Evolutionary conservation across 2,113 vertebrate species (phyloP).

Genomic region (Entomyzon cyanotis): DNA sequence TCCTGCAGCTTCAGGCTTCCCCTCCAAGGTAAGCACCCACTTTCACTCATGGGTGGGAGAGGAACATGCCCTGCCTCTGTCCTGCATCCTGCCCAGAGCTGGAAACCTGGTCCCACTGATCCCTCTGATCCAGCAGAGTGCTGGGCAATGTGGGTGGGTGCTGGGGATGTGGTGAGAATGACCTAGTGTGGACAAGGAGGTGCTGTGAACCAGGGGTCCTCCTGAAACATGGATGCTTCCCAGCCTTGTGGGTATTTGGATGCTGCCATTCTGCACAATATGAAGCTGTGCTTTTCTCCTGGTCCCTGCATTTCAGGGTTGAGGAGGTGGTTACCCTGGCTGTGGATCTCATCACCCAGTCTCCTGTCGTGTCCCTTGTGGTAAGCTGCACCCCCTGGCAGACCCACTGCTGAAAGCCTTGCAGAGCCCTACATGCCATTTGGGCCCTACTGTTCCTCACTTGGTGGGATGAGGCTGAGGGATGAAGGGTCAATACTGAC

Average conservation of each 20-base stretch:
- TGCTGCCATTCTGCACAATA: neutral
- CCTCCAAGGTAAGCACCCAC: conserved; percentile 57
- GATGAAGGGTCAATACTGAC: neutral
- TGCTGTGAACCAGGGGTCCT: neutral
- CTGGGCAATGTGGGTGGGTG: neutral
- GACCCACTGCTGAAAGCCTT: neutral
- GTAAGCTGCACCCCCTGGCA: conserved; percentile 37
- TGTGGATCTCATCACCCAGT: conserved; percentile 57
- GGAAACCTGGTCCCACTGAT: neutral
- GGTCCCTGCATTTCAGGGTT: conserved; percentile 54
- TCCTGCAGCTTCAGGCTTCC: conserved; percentile 52
- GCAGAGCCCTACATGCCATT: neutral
- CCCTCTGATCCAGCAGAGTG: neutral
- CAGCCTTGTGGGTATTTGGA: neutral
- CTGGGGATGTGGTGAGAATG: neutral
- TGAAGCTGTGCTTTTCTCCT: neutral
- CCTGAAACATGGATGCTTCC: neutral
- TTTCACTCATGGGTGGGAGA: neutral
- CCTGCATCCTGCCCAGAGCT: neutral
- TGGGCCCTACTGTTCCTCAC: neutral
- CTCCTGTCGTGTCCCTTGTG: conserved; percentile 55
- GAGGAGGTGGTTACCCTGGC: conserved; percentile 53
- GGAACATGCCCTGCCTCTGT: neutral
- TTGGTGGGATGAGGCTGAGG: neutral
- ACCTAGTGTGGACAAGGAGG: neutral